Base-by-base conservation (phyloP, 1,140 invertebrate species). In the Odontomachus brunneus region DNA sequence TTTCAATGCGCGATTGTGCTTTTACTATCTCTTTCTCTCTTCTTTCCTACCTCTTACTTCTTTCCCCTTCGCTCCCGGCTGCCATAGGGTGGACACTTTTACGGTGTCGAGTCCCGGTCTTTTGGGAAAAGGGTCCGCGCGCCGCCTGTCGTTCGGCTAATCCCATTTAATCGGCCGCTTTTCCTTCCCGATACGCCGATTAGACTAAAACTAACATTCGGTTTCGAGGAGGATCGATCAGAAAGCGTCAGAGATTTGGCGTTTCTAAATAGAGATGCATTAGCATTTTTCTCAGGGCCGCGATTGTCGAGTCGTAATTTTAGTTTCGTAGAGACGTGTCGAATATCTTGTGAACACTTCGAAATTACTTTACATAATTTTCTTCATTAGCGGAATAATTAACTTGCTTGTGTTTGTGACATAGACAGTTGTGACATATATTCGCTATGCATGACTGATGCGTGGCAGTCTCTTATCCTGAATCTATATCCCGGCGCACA, bases 101-200 rank as follows among this genome's bases (percentile, higher is more conserved):
- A 90, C 88, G 84, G 88, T 87, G 83, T 87, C 86, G 83, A 89
- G 83, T 83, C 88, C 78, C 67, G 85, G 89, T 83, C 91, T 91
- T 91, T 83, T 87, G 90, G 90, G 91, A 92, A 91, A 90, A 89
- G 86, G 84, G 87, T 67, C 75, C 65, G 26, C 48, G 26, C 48
- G 5, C 48, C 17, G 24, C 48, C 29, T 59, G 66, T 69, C 84
- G 48, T 67, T 83, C 38, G 75, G 76, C 33, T 88, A 88, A 90
- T 90, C 81, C 80, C 63, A 91, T 91, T 90, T 89, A 89, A 91
- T 89, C 89, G 82, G 74, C 55, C 85, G 83, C 82, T 90, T 90
- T 90, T 87, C 76, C 66, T 80, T 88, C 78, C 63, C 51, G 55
- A 84, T 82, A 82, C 49, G n/a, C 29, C 71, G 38, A 80, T 85